These are phyloP conservation scores for Burhinus bistriatus DNA, from an alignment of 2,113 vertebrate genomes.

Conservation along the genomic window DNA sequence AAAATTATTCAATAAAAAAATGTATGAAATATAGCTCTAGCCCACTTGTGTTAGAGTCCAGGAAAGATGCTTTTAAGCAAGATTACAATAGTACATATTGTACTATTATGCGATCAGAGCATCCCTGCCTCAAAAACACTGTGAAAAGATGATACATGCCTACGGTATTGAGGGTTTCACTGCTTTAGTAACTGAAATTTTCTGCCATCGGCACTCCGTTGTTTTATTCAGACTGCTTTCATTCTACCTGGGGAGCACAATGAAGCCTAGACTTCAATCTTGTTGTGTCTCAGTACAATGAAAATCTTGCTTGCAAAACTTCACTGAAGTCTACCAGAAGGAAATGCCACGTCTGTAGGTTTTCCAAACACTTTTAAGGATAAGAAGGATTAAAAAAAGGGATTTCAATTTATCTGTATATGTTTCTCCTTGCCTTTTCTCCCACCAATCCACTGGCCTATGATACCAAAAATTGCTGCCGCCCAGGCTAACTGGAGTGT, in stretches of 20 bases:
- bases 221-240: neutral
- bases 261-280: neutral
- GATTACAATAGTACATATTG: neutral
- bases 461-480: neutral
- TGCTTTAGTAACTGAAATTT: neutral
- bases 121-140: neutral
- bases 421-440: neutral
- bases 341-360: neutral
- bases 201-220: neutral
- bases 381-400: neutral
- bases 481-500: neutral
- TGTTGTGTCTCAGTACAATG: neutral
- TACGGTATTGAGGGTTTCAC: neutral
- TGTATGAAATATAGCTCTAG: neutral
- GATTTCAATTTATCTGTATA: neutral
- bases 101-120: neutral
- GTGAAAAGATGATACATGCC: neutral
- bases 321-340: neutral
- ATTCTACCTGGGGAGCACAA: neutral
- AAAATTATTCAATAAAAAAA: neutral
- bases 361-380: neutral
- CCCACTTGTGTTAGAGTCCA: neutral
- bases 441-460: neutral
- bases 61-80: neutral
- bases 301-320: neutral